Conservation (phyloP, 1,140 invertebrate species). For the Drosophila azteca region DNA sequence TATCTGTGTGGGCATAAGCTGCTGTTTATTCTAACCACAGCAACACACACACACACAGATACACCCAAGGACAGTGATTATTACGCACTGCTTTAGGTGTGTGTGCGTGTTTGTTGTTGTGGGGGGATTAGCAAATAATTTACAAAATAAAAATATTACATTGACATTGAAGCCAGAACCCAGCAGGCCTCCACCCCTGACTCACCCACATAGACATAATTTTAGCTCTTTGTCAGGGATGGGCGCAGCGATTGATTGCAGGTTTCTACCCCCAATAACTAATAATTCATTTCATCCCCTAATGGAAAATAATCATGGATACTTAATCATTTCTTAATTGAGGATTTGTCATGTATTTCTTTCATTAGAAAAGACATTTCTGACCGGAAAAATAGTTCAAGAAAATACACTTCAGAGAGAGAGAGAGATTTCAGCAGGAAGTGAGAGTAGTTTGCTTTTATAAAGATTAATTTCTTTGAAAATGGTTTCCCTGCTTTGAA, state of each 20-base stretch:
- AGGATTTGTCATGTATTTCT: constrained; percentile 30
- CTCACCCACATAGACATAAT: constrained; percentile 29
- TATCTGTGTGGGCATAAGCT: constrained; percentile 8
- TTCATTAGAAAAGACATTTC: background rate
- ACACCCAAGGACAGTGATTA: constrained; percentile 25
- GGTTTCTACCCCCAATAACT: constrained; percentile 12
- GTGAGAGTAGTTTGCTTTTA: too few species aligned
- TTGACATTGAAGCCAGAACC: constrained; percentile 47
- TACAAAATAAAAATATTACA: constrained; percentile 54
- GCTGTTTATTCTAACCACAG: constrained; percentile 36
- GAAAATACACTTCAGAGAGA: too few species aligned
- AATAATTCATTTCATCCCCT: constrained; percentile 30
- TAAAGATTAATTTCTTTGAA: too few species aligned
- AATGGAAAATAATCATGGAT: constrained; percentile 35
- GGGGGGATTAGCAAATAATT: constrained; percentile 57
- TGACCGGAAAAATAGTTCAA: too few species aligned
- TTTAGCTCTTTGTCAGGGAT: constrained; percentile 9
- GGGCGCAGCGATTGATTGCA: constrained; percentile 21
- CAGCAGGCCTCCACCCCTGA: background rate
- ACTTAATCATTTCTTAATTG: constrained; percentile 42
- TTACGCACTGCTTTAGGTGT: background rate
- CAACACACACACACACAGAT: constrained; percentile 40
- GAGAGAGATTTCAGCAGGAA: too few species aligned
- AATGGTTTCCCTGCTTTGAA: too few species aligned
- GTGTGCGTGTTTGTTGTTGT: constrained; percentile 1